Evolutionary conservation across 2,888 invertebrate species (phyloP), one percentile per base, ranked within the genome.

Genomic region (Philhelius pedissequus): DNA sequence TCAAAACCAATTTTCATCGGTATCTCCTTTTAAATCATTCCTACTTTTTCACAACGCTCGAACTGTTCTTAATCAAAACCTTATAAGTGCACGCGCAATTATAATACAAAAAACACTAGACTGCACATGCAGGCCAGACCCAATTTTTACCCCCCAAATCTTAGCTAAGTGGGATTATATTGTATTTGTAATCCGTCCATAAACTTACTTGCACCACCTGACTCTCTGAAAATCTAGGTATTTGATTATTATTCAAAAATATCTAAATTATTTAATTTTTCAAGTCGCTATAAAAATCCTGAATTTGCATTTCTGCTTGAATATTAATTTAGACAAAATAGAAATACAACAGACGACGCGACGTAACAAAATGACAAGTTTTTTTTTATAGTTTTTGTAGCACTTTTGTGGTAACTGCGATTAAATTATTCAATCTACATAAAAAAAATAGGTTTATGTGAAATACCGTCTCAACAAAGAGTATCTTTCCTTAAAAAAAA

Each of bases 401-500:
- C 56, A 73, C 60, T 60, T 35, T 56, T 60, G 66, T 73, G 58
- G 25, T 60, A 27, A 43, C 73, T 60, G 68, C 43, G 60, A 35
- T 52, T 74, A 74, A 79, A 50, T 68, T 58, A 69, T 69, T 73
- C 40, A 70, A 50, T 50, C 27, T 54, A 18, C 18, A 25, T 11
- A 4, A 45, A 48, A 22, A 32, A 40, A 60, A 40, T 40, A 60
- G 62, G 62, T 38, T 62, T 50, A 62, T 70, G 32, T 5, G 20
- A 71, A 45, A 52, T 64, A n/a, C 18, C 18, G 32, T 27, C 27
- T 50, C 56, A 30, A 71, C 64, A 38, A 78, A 69, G 38, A 62
- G n/a, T n/a, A 62, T 27, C 9, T 40, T 1, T 58, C 20, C 9
- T 9, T 9, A 0, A 45, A 18, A 30, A 30, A 30, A 25, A 58